Evolutionary conservation across 2,113 vertebrate species (phyloP).

Genomic region (Plecturocebus donacophilus): DNA sequence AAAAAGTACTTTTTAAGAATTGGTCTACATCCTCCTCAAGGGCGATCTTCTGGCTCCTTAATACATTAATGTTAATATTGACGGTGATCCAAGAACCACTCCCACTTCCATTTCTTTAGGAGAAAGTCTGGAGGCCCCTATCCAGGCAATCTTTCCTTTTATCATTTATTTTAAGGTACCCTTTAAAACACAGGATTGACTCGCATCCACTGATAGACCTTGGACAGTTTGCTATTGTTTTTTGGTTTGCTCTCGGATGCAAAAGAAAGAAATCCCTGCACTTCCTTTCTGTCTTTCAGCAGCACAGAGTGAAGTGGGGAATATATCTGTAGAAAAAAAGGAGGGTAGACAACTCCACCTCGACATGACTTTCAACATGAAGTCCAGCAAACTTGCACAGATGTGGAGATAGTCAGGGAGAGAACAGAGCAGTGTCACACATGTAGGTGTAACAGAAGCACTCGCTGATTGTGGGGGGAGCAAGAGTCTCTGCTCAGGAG

Average conservation of each 20-base stretch:
- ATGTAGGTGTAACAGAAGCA: fast-evolving
- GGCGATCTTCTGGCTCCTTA: not conserved
- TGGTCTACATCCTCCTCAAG: too few relatives aligned
- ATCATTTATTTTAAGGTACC: not conserved
- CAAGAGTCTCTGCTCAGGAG: too few relatives aligned
- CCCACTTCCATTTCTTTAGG: not conserved
- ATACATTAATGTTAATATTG: not conserved
- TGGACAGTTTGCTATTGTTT: not conserved
- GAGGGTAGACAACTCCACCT: not conserved
- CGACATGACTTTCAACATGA: not conserved
- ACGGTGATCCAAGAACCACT: not conserved
- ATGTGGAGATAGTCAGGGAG: fast-evolving
- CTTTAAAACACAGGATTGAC: not conserved
- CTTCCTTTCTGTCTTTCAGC: not conserved
- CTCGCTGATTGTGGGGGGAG: fast-evolving
- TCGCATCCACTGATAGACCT: too few relatives aligned
- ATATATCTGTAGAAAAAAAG: not conserved
- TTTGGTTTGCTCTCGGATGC: not conserved
- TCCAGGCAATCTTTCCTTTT: not conserved
- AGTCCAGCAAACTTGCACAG: fast-evolving
- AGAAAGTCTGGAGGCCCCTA: not conserved
- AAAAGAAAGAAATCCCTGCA: not conserved
- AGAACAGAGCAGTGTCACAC: too few relatives aligned
- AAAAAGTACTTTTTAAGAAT: not conserved
- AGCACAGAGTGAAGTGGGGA: not conserved